A percentile compares a stretch with the other conserved stretches of the same genome.
Evolutionary conservation across 2,113 vertebrate genomes (phyloP).

Genomic region (Carlito syrichta): DNA sequence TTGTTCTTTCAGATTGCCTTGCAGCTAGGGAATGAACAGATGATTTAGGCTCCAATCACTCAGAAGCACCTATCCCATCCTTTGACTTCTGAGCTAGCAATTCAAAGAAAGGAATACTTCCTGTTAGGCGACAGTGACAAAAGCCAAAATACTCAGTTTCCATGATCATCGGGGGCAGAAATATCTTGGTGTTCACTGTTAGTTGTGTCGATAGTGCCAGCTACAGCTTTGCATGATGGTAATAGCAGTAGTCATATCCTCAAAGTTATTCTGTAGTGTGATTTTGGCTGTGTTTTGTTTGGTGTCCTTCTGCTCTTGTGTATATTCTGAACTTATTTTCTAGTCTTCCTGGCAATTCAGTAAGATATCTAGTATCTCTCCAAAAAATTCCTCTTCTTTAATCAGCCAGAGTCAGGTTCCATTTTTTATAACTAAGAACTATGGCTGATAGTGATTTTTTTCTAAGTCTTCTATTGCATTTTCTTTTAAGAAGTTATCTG

Average conservation of each 20-base stretch:
- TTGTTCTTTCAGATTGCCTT: background rate
- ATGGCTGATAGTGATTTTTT: background rate
- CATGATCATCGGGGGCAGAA: background rate
- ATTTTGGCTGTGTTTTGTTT: background rate
- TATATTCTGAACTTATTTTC: background rate
- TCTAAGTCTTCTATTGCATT: background rate
- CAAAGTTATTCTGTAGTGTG: background rate
- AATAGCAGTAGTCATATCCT: too few relatives aligned
- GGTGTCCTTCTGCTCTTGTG: background rate
- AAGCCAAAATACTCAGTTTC: background rate
- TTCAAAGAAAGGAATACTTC: background rate
- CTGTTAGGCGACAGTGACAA: background rate
- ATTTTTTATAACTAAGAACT: background rate
- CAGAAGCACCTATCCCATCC: background rate
- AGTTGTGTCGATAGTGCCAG: too few relatives aligned
- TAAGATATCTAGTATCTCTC: background rate
- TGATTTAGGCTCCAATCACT: background rate
- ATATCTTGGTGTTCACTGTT: background rate
- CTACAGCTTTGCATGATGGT: background rate
- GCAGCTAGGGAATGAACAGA: background rate
- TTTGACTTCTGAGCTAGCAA: background rate
- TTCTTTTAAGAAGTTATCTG: background rate
- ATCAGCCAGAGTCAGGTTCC: background rate
- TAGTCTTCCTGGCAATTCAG: background rate
- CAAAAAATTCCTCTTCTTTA: background rate